These are phyloP conservation scores for Macaria liturata DNA, from an alignment of 2,888 invertebrate genomes.

Conservation along the genomic window DNA sequence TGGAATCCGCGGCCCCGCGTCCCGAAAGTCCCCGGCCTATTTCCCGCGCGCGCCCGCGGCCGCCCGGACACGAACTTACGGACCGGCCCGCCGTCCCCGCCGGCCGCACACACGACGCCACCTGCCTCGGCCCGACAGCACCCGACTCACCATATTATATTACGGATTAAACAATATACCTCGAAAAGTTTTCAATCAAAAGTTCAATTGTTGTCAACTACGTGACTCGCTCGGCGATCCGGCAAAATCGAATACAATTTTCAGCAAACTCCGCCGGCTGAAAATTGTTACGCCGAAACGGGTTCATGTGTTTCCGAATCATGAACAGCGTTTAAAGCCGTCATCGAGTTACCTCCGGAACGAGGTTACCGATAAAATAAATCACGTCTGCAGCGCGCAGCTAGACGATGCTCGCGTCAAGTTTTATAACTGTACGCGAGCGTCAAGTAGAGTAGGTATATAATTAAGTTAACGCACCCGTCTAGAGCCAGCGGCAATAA, in stretches of 20 bases:
- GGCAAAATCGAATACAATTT: slow-evolving; percentile 14
- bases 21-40: slow-evolving; percentile 60
- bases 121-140: slow-evolving; percentile 55
- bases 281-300: slow-evolving; percentile 6
- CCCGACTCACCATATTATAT: slow-evolving; percentile 27
- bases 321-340: not conserved
- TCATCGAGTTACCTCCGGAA: not conserved
- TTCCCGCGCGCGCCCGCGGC: slow-evolving; percentile 51
- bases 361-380: slow-evolving; percentile 1
- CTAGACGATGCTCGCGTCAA: slow-evolving; percentile 25
- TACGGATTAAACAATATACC: slow-evolving; percentile 24
- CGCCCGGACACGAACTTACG: slow-evolving; percentile 55
- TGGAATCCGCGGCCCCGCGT: slow-evolving; percentile 78
- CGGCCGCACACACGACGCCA: slow-evolving; percentile 61
- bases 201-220: slow-evolving; percentile 23
- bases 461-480: slow-evolving; percentile 64
- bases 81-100: slow-evolving; percentile 54
- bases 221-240: slow-evolving; percentile 18
- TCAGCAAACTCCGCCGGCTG: slow-evolving; percentile 5
- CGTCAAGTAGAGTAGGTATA: slow-evolving; percentile 37
- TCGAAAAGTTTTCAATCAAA: slow-evolving; percentile 24
- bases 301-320: not conserved
- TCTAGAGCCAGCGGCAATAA: slow-evolving; percentile 52
- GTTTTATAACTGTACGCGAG: slow-evolving; percentile 35
- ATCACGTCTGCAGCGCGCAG: slow-evolving; percentile 17